phyloP scores from a whole-genome alignment of 2,113 vertebrate species.

The Dascyllus trimaculatus region DNA sequence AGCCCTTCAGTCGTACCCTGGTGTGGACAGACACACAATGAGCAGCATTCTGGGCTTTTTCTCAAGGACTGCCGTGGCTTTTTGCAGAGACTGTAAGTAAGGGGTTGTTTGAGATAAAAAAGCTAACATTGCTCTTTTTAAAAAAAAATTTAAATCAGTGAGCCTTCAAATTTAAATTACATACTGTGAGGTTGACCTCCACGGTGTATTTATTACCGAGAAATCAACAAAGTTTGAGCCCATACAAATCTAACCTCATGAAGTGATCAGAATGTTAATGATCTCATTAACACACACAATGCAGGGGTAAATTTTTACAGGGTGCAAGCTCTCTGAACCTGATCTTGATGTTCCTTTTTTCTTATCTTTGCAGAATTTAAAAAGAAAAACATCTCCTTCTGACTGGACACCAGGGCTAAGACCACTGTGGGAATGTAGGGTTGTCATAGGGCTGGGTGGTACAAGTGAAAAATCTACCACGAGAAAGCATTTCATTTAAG shows the following conservation, averaged over 20 bases:
- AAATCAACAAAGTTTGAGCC: conserved; percentile 29
- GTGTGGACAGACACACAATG: conserved; percentile 38
- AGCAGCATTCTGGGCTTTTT: conserved; percentile 1
- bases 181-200: conserved; percentile 17
- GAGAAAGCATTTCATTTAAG: too few species aligned
- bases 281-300: conserved; percentile 16
- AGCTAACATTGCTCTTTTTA: not conserved
- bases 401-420: conserved; percentile 2
- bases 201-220: conserved; percentile 12
- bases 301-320: conserved; percentile 4
- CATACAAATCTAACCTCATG: conserved; percentile 20
- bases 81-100: not conserved
- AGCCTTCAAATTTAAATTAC: conserved; percentile 5
- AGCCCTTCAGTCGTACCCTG: conserved; percentile 15
- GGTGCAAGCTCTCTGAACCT: not conserved
- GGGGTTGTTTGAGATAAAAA: not conserved
- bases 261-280: conserved; percentile 19
- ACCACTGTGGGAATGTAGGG: conserved; percentile 9
- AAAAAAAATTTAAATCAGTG: not conserved
- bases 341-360: not conserved
- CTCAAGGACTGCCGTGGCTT: not conserved
- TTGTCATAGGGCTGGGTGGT: not conserved
- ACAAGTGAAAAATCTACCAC: too few species aligned
- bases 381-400: not conserved
- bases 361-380: not conserved